Percentiles rank a stretch among this genome's conserved stretches.
These are phyloP conservation scores for Pogonocherus hispidulus DNA, from an alignment of 2,888 invertebrate species.

Conservation along the genomic window DNA sequence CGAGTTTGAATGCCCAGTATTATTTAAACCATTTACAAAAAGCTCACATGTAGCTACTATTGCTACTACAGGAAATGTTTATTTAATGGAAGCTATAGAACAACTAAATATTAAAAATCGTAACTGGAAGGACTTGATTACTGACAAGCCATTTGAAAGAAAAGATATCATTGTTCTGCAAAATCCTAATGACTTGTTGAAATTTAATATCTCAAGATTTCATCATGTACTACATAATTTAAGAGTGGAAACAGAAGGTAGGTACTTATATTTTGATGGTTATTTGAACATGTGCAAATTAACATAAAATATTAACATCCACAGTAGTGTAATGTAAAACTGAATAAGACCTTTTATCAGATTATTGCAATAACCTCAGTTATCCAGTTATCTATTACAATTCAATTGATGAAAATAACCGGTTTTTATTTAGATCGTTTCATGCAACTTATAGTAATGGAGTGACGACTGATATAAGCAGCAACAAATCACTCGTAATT, in stretches of 20 bases:
- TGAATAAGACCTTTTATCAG: too few species aligned
- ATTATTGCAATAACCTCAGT: too few species aligned
- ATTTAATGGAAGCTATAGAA: conserved; percentile 93
- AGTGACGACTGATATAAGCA: too few species aligned
- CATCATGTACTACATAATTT: conserved; percentile 94
- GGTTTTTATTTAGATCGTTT: too few species aligned
- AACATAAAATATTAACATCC: background rate
- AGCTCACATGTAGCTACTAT: conserved; percentile 95
- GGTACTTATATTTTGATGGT: background rate
- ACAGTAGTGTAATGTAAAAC: too few species aligned
- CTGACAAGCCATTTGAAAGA: conserved; percentile 88
- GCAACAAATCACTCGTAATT: too few species aligned
- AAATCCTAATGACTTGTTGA: conserved; percentile 89
- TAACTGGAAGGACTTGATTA: conserved; percentile 94
- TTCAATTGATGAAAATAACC: too few species aligned
- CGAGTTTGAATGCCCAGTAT: conserved; percentile 92
- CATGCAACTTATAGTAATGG: too few species aligned
- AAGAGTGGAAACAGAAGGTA: conserved; percentile 88
- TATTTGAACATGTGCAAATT: background rate
- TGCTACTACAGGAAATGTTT: conserved; percentile 94
- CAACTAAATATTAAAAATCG: conserved; percentile 95
- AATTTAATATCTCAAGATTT: conserved; percentile 95
- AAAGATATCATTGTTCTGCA: conserved; percentile 94
- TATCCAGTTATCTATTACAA: too few species aligned
- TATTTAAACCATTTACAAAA: conserved; percentile 93